Evolutionary conservation across 2,888 invertebrate genomes (phyloP), one percentile per base, ranked within the genome.

Genomic region (Cheilosia variabilis): DNA sequence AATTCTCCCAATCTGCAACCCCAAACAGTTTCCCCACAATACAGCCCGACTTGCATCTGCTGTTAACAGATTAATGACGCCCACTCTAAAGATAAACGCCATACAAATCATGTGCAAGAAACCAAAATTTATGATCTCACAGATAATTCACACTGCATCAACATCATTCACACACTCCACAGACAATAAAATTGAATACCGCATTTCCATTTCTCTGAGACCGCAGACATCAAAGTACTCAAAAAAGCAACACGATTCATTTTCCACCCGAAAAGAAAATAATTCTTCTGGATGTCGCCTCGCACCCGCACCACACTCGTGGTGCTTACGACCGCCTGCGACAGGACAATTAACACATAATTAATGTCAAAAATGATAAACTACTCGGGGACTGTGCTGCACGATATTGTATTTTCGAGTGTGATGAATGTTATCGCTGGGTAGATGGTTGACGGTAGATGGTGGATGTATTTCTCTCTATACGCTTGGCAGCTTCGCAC

Each of bases 301-400:
- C 45, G 31, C 34, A 43, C 68, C 50, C 66, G 60, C 27, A 53
- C 50, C 66, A 65, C 27, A 53, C 68, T 63, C 47, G 19, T 47
- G 47, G 55, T 24, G 43, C 37, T 63, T 57, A 45, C 47, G 24
- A 65, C 68, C 62, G 75, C 58, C 79, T 75, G 43, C 60, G 80
- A 86, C 84, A 86, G 75, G 75, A 76, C 80, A 86, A 86, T 86
- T 86, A 86, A 80, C 84, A 86, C 84, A 86, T 80, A 80, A 80
- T 86, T 76, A 86, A 76, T 80, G 84, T 86, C 84, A 76, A 52
- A 79, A 86, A 80, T 86, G 84, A 86, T 80, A 86, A 86, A 86
- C 76, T 76, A 76, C 80, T 22, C 55, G 15, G 69, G 60, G 60
- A 76, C 73, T 76, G 66, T 76, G 66, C 31, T 50, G 80, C 45